phyloP scores from a whole-genome alignment of 2,797 vertebrate genomes.

The Chelonia mydas region DNA sequence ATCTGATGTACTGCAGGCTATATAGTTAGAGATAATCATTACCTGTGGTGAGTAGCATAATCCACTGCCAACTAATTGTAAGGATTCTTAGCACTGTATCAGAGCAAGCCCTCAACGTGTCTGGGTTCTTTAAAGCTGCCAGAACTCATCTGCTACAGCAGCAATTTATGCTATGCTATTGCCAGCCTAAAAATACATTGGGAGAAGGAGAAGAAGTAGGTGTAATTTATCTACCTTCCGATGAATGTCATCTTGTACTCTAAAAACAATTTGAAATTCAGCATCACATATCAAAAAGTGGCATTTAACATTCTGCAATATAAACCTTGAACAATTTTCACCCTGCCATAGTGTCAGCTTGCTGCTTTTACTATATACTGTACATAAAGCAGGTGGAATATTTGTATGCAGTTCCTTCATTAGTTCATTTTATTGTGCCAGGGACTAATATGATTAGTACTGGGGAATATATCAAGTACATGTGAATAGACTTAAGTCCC shows the following conservation, averaged over 20 bases:
- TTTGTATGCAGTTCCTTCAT: background rate
- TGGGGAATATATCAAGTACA: background rate
- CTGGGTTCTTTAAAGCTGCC: background rate
- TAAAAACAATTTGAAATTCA: background rate
- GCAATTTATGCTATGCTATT: background rate
- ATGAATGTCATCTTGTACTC: background rate
- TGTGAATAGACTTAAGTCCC: background rate
- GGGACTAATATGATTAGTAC: background rate
- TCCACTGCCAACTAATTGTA: background rate
- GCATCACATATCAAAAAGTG: background rate
- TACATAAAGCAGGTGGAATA: background rate
- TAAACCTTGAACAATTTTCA: background rate
- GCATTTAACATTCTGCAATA: background rate
- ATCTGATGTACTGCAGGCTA: background rate
- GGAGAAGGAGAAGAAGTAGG: background rate
- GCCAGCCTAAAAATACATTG: conserved; percentile 19
- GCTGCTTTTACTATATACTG: background rate
- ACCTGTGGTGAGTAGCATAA: background rate
- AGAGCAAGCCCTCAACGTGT: background rate
- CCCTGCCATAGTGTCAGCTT: background rate
- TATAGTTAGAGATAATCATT: conserved; percentile 25
- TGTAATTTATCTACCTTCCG: background rate
- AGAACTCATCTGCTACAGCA: background rate
- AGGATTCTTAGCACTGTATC: background rate
- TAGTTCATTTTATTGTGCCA: background rate